Evolutionary conservation across 2,888 invertebrate genomes (phyloP).

Genomic region (Conus canariensis): DNA sequence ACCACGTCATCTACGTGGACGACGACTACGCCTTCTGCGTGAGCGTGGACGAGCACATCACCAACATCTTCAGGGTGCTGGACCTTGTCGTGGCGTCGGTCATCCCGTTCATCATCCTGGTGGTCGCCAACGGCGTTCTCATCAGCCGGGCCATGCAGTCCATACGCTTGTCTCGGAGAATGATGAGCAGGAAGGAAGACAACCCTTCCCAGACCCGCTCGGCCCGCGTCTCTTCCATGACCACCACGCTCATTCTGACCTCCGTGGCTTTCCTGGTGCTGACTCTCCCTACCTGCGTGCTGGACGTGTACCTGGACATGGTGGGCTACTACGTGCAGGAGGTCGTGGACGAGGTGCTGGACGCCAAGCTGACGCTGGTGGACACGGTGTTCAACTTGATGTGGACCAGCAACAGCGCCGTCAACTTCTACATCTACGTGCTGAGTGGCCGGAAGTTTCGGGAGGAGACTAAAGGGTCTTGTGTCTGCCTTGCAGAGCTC

Average conservation of each 20-base stretch:
- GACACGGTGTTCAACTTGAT: neutral
- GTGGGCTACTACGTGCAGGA: neutral
- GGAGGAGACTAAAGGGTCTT: neutral
- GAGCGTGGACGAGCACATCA: neutral
- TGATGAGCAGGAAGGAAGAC: neutral
- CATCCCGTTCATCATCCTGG: neutral
- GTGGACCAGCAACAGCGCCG: conserved; percentile 6
- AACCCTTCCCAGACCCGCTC: neutral
- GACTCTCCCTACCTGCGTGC: neutral
- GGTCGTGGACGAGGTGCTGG: neutral
- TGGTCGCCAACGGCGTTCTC: neutral
- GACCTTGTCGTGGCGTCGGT: neutral
- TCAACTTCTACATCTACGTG: conserved; percentile 1
- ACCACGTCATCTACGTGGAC: neutral
- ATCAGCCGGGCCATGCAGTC: neutral
- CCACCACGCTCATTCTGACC: neutral
- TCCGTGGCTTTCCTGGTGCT: neutral
- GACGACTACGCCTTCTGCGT: neutral
- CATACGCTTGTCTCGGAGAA: neutral
- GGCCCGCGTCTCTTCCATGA: neutral
- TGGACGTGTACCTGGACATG: neutral
- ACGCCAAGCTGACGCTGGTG: neutral
- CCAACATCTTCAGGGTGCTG: neutral
- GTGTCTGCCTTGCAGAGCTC: neutral
- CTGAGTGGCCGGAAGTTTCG: neutral